These are phyloP conservation scores for Eulemur rufifrons DNA, from an alignment of 2,113 vertebrate genomes.

Conservation along the genomic window DNA sequence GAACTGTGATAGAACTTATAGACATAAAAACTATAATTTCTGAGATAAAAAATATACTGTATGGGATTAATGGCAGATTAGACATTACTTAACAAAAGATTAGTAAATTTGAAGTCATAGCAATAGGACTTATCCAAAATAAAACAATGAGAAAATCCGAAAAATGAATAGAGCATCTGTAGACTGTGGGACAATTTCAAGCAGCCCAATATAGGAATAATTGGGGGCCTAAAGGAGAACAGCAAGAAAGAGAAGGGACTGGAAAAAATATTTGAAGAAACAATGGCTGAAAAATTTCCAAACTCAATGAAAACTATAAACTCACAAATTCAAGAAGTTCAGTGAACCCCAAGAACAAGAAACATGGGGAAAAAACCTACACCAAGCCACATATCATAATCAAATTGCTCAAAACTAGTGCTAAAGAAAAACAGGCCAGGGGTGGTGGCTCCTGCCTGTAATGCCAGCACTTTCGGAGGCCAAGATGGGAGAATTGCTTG, in stretches of 20 bases:
- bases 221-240: background rate
- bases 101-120: background rate
- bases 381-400: background rate
- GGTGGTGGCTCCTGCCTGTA: background rate
- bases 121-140: background rate
- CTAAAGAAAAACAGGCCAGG: background rate
- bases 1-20: background rate
- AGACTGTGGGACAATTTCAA: background rate
- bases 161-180: background rate
- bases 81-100: background rate
- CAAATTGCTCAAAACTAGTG: background rate
- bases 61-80: background rate
- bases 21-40: background rate
- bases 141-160: background rate
- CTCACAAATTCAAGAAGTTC: background rate
- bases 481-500: background rate
- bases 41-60: background rate
- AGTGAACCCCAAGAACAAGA: background rate
- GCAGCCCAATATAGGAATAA: background rate
- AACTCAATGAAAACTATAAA: background rate
- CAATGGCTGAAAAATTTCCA: background rate
- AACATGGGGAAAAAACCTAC: background rate
- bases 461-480: background rate
- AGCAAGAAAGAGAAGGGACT: background rate
- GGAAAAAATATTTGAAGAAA: background rate